A percentile compares a stretch with the other conserved stretches of the same genome.
Evolutionary conservation across 2,888 invertebrate species (phyloP).

Genomic region (Panopea generosa): DNA sequence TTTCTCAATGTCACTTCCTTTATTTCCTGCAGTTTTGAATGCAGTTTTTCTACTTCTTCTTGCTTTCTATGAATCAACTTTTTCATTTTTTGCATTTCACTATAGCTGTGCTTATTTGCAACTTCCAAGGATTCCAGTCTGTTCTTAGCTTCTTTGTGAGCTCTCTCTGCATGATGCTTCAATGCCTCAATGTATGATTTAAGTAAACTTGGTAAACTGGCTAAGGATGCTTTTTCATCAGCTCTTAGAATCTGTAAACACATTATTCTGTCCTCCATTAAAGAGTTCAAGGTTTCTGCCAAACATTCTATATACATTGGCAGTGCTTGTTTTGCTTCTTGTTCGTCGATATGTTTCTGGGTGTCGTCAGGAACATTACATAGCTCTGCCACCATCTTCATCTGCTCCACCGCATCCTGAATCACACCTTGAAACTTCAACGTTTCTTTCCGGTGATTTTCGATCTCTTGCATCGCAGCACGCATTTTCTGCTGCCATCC

Average conservation of each 20-base stretch:
- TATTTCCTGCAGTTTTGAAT: conserved; percentile 63
- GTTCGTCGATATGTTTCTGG: conserved; percentile 57
- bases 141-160: conserved; percentile 56
- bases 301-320: conserved; percentile 72
- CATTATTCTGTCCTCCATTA: conserved; percentile 73
- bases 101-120: conserved; percentile 62
- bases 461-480: conserved; percentile 79
- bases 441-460: conserved; percentile 72
- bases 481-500: conserved; percentile 79
- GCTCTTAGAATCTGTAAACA: conserved; percentile 71
- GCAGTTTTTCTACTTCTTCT: conserved; percentile 68
- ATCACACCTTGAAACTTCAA: conserved; percentile 65
- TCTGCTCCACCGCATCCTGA: conserved; percentile 67
- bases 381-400: conserved; percentile 66
- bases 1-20: conserved; percentile 62
- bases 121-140: conserved; percentile 62
- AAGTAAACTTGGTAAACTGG: conserved; percentile 41
- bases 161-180: conserved; percentile 54
- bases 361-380: conserved; percentile 65
- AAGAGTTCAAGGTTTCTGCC: conserved; percentile 66
- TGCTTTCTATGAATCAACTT: conserved; percentile 66
- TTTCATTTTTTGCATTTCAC: conserved; percentile 66
- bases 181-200: conserved; percentile 55
- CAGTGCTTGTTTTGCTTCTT: conserved; percentile 62
- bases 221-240: conserved; percentile 49